Conservation (phyloP, 1,140 invertebrate species). For the Steinernema khuongi region DNA sequence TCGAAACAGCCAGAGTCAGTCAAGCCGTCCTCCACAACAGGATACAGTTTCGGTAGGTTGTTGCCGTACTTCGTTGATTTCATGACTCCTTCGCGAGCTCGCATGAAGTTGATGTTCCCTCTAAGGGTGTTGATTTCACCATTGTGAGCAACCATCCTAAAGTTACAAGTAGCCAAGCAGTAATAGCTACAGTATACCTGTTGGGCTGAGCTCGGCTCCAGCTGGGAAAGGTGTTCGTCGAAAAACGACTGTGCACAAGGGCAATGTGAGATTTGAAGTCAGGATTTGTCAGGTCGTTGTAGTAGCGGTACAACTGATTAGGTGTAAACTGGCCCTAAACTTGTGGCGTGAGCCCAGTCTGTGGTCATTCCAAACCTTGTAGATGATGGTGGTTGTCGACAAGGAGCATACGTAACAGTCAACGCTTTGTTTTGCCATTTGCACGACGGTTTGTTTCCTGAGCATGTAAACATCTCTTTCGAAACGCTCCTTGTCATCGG, state of each 20-base stretch:
- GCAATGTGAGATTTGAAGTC: conserved; percentile 88
- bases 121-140: conserved; percentile 97
- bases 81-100: conserved; percentile 96
- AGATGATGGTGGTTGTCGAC: conserved; percentile 81
- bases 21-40: conserved; percentile 92
- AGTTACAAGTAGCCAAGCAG: conserved; percentile 34
- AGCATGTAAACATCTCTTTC: conserved; percentile 77
- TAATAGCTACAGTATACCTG: conserved; percentile 65
- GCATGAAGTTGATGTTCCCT: conserved; percentile 97
- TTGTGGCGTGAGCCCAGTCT: not conserved
- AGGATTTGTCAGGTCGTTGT: conserved; percentile 69
- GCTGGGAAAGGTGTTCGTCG: conserved; percentile 96
- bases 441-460: conserved; percentile 83
- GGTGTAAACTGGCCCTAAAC: conserved; percentile 81
- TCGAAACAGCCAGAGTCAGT: conserved; percentile 95
- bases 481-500: conserved; percentile 65
- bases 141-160: conserved; percentile 89
- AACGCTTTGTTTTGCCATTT: conserved; percentile 71
- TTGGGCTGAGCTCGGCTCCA: conserved; percentile 99
- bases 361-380: conserved; percentile 70
- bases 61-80: conserved; percentile 74
- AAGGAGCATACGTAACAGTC: conserved; percentile 95
- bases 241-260: conserved; percentile 91
- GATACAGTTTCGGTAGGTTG: conserved; percentile 80
- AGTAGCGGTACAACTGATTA: conserved; percentile 85